Base-by-base conservation (phyloP, 2,797 vertebrate genomes). In the Fratercula arctica region DNA sequence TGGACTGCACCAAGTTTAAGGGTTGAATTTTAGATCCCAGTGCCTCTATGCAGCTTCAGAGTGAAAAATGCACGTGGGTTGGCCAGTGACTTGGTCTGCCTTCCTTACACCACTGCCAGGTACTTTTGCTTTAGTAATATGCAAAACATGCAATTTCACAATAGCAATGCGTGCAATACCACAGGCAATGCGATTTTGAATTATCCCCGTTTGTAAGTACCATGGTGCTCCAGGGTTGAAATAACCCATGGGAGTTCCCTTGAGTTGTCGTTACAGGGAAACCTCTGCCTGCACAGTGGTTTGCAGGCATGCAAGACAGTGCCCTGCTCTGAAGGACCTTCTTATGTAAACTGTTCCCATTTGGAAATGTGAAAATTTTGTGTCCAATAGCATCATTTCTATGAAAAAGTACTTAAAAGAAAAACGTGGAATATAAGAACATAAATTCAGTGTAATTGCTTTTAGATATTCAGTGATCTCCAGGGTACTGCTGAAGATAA, bases 21-120 rank as follows among this genome's bases (percentile, higher is more conserved):
- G 3, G 11, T 16, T 64, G 18, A 18, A 25, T 85, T 35, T 57
- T 37, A 51, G 13, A 77, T 35, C 9, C 14, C 68, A 41, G 8
- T 23, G 61, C 8, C 16, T 31, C 50, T 33, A 23, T 11, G 13
- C 33, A 68, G 41, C 24, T 75, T 66, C 54, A 43, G 57, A 90
- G 26, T 7, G 24, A 45, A 75, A 77, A 83, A 83, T 6, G 3
- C 0, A 0, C 8, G 14, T 26, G 6, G 24, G 21, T 31, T 68
- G 53, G 39, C 19, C n/a, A 35, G 35, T 31, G 28, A 28, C 31
- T 67, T 60, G 33, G 4, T 31, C 56, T n/a, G 18, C 37, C 79
- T 64, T 43, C 18, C 45, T 74, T 69, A 51, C 21, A 56, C 5
- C 39, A 8, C 25, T 37, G 15, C 10, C 45, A 73, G 35, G 4